Base-by-base conservation (phyloP, 2,113 vertebrate species). In the Castor canadensis region DNA sequence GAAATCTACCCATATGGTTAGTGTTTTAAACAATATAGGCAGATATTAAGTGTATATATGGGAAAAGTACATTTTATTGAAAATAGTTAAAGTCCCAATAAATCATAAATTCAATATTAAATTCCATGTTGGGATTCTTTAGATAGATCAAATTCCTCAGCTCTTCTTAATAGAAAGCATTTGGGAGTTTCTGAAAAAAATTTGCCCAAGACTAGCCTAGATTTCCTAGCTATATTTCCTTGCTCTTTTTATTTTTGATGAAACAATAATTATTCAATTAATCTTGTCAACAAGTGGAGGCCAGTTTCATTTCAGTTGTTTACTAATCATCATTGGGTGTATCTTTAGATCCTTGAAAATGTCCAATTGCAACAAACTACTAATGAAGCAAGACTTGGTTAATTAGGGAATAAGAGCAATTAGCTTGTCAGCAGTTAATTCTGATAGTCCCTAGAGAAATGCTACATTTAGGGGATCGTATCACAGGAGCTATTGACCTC, bases 371-470 rank as follows among this genome's bases (percentile, higher is more conserved):
- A 47, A 98, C 94, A 96, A 97, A 92, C 98, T 98, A 96, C 98
- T 98, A 98, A 98, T 98, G 98, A 98, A 98, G 95, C 97, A 95
- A 89, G 86, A 87, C 95, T 98, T 98, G 93, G 86, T 98, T 98
- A 98, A 98, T 98, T 98, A 98, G 38, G 92, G 94, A 97, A 98
- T 96, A 97, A 98, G 98, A 98, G 98, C 98, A 99, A 99, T 99
- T 99, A 99, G 99, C 98, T 98, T 99, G 99, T 99, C 99, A 99
- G 97, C 98, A 98, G 99, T 99, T 99, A 98, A 99, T 98, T 99
- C 98, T 97, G 96, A 97, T 98, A 98, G 98, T 98, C 98, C 98
- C 81, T 52, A 93, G 97, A 95, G 97, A 98, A 97, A 96, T 94
- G 91, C 95, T 97, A 98, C 98, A 98, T 98, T 96, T 96, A 98